Base-by-base conservation (phyloP, 2,797 vertebrate genomes). In the Corythornis leucogaster region DNA sequence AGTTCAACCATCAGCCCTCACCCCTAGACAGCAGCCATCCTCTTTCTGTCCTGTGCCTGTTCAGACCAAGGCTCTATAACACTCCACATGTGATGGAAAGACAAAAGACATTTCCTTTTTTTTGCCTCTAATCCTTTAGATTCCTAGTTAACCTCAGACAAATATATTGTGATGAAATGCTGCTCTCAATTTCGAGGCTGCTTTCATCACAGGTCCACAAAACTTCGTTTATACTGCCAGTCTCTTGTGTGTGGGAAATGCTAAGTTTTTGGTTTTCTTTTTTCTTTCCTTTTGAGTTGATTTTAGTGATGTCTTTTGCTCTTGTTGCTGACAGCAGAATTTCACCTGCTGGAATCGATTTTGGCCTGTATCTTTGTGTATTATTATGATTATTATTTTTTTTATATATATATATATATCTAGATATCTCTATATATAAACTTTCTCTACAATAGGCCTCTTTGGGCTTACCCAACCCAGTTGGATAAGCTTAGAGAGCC, bases 301-400 rank as follows among this genome's bases (percentile, higher is more conserved):
- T 97, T 97, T 97, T 88, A 93, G 96, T 96, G 96, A 96, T 96
- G 96, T 97, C 96, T 97, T 97, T 97, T 98, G 97, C 97, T 98
- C 97, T 97, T 96, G 97, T 97, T 98, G 98, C 98, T 97, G 97
- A 97, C 97, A 97, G 98, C 98, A 98, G 98, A 97, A 96, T 97
- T 97, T 97, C 95, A 98, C 95, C 97, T 98, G 97, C 97, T 98
- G 97, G 96, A 97, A 98, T 96, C 96, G 94, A 74, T 96, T 95
- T 97, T 98, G 98, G 99, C 99, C 99, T 99, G 98, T 99, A 99
- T 99, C 99, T 99, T 98, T 99, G 99, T 99, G 99, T 98, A 98
- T 38, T 38, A 38, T 38, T 38, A 38, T 38, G 38, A 38, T 38
- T 38, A 38, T 38, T 35, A 35, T 38, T 38, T 38, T 98, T 97